A percentile compares a stretch with the other conserved stretches of the same genome.
These are phyloP conservation scores for Callitettix versicolor DNA, from an alignment of 1,140 invertebrate genomes.

Conservation along the genomic window DNA sequence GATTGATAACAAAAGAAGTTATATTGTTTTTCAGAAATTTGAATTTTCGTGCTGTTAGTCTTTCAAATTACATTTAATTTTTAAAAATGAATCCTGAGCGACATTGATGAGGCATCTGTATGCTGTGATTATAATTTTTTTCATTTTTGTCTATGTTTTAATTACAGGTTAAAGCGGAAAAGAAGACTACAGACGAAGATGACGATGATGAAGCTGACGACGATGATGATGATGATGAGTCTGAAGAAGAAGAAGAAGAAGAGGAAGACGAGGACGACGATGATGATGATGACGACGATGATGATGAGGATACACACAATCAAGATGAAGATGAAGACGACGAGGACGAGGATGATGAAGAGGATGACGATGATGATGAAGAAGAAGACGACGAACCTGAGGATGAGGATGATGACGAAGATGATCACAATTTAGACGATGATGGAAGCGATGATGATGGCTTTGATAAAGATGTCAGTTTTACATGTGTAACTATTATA, in stretches of 20 bases:
- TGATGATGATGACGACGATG: conserved; percentile 14
- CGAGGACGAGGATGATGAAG: not conserved
- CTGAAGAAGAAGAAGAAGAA: conserved; percentile 27
- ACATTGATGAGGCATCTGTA: too few species aligned
- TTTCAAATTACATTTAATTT: too few species aligned
- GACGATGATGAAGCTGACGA: conserved; percentile 26
- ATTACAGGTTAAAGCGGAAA: conserved; percentile 7
- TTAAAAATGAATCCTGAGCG: too few species aligned
- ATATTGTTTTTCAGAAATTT: too few species aligned
- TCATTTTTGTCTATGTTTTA: not conserved
- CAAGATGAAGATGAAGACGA: conserved; percentile 10
- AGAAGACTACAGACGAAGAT: conserved; percentile 26
- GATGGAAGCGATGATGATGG: conserved; percentile 9
- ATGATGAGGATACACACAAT: conserved; percentile 3
- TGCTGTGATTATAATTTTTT: conserved; percentile 11
- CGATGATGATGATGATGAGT: conserved; percentile 31
- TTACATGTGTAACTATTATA: not conserved
- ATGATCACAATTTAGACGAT: conserved; percentile 3
- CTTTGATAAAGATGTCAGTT: conserved; percentile 13
- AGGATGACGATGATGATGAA: conserved; percentile 2
- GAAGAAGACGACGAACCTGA: conserved; percentile 12
- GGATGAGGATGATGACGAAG: conserved; percentile 3
- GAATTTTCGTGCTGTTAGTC: too few species aligned
- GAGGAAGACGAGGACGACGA: conserved; percentile 30
- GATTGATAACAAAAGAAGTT: too few species aligned